Base-by-base conservation (phyloP, 2,888 invertebrate genomes). In the Thecophora atra region DNA sequence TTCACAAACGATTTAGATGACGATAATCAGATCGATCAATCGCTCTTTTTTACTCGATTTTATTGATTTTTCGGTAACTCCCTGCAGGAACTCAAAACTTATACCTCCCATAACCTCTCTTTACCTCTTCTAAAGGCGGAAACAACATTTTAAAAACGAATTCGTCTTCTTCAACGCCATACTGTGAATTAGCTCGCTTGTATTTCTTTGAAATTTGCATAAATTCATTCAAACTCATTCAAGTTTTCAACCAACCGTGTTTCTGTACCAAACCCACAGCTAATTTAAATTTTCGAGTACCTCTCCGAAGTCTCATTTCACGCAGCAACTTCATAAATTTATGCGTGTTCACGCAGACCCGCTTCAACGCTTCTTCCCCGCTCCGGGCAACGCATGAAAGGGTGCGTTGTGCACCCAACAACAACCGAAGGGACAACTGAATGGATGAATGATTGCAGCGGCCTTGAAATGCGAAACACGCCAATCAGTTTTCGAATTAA, bases 401-500 rank as follows among this genome's bases (percentile, higher is more conserved):
- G 63, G 63, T 42, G 63, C 63, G 47, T n/a, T 3, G 47, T 47
- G 5, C 37, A 37, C 37, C 4, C 30, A 6, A 8, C 30, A 4
- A 30, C 30, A 6, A 30, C 42, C 37, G 42, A 28, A 30, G 4
- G 24, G 30, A 30, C 60, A 26, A 15, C 5, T 30, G n/a, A 2
- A 3, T 7, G 30, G 28, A 15, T 30, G 24, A 30, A 6, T 13
- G 30, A 3, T 17, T 24, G 28, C 28, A 56, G 24, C 19, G 30
- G n/a, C n/a, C 44, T n/a, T 63, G 63, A 63, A 63, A 63, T 44
- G 42, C 63, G 37, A 63, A 63, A 63, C 63, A 42, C 30, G 42
- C 42, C 21, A 19, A 17, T 42, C 30, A n/a, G 47, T n/a, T n/a
- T 11, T 1, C 2, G 47, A 47, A 47, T 47, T 47, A 47, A 17